Evolutionary conservation across 2,797 vertebrate genomes (phyloP), one percentile per base, ranked within the genome.

Genomic region (Scleropages formosus): DNA sequence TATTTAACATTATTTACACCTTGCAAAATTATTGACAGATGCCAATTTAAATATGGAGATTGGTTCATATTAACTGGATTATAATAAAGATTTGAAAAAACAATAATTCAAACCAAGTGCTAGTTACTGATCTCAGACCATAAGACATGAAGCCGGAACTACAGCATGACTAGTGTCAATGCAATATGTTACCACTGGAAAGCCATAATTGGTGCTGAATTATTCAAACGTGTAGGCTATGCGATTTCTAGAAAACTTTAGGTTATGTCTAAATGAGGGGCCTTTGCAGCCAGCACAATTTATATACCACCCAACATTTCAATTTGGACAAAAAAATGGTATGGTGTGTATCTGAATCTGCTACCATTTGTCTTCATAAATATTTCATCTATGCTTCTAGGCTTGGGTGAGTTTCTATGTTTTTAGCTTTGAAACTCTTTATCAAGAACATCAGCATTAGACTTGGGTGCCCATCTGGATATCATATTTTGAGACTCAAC

Each of bases 321-420:
- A 78, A 78, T 82, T 79, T 81, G 85, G 81, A 85, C 83, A 79
- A 82, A 81, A 81, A 83, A 82, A 83, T 88, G 84, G 81, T 85
- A 88, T 79, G 82, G 79, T 78, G 78, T 72, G 77, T 74, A 79
- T 84, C 77, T 79, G 83, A 78, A 82, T 82, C 84, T 79, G 81
- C 82, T 85, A 80, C 81, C 86, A 87, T 90, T 89, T 88, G 86
- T 90, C 85, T 82, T 89, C 85, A 90, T 91, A 84, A 90, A 90
- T 90, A 89, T 90, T 90, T 91, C 82, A 90, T 88, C 80, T 27
- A n/a, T 83, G 87, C 87, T 81, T 74, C 80, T 85, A 85, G 87
- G 75, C 76, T 82, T 79, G 82, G 49, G 85, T 88, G 86, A 89
- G 81, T 87, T 76, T 78, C 78, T 82, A 82, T 82, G 82, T 82